Evolutionary conservation across 1,140 invertebrate species (phyloP), one percentile per base, ranked within the genome.

Genomic region (Scylla paramamosain): DNA sequence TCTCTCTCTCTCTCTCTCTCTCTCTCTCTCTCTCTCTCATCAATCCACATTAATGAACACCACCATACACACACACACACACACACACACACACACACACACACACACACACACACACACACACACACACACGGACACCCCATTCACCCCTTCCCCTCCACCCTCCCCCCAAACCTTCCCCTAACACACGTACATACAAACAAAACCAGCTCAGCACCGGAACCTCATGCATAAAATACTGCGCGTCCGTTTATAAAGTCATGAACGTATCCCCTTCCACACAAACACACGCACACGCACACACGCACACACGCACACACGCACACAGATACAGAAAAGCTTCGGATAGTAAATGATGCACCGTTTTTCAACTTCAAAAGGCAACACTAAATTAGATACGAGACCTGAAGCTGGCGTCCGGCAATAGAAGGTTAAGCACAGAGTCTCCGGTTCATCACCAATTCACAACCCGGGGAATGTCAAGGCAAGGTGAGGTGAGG

Each of bases 281-380:
- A 77, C 67, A 77, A 25, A 77, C 67, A 77, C 67, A 77, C 20
- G n/a, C 67, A 77, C 25, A 77, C n/a, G n/a, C 67, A 77, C 67
- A 77, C 67, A 77, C 52, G 10, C 52, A 59, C 52, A 59, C 52
- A 59, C 52, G 10, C 52, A 59, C 52, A 59, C 52, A 59, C 52
- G 10, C 52, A 59, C 52, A 59, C 12, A 59, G 2, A 59, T 16
- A 59, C 12, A 77, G 25, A n/a, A 77, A 77, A 77, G 67, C 67
- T n/a, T 1, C 20, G 67, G 67, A 12, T 77, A 6, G 39, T 39
- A 77, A 77, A 77, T 77, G n/a, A n/a, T 77, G 67, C n/a, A 77
- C 67, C 67, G 67, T 77, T 77, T 77, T 77, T 77, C 67, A 77
- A 77, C 67, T 77, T 77, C 67, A 77, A 77, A 77, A 77, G 67